phyloP scores from a whole-genome alignment of 1,140 invertebrate genomes.

The Sycophila sp. region DNA sequence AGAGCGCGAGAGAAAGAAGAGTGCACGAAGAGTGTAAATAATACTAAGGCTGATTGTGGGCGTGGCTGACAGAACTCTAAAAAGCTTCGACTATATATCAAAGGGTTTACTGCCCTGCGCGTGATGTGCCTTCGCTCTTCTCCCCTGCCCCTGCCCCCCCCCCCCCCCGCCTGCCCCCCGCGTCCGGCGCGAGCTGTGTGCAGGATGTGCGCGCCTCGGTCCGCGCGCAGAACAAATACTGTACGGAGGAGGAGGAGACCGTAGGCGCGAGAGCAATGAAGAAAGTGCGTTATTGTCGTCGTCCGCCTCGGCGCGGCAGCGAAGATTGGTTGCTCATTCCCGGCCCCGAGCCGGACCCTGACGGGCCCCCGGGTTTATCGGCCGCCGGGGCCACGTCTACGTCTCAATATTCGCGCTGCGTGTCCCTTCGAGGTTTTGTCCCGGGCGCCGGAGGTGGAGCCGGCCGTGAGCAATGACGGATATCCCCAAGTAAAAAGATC shows the following conservation, averaged over 20 bases:
- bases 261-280: background rate
- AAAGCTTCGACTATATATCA: constrained; percentile 68
- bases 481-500: too few relatives aligned
- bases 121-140: constrained; percentile 40
- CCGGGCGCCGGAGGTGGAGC: background rate
- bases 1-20: constrained; percentile 39
- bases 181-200: constrained; percentile 39
- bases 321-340: constrained; percentile 56
- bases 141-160: background rate
- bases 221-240: constrained; percentile 22
- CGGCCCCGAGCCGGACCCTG: background rate
- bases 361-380: constrained; percentile 52
- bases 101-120: constrained; percentile 65
- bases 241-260: background rate
- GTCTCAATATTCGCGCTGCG: constrained; percentile 56
- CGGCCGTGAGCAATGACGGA: background rate
- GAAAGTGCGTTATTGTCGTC: constrained; percentile 52
- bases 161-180: background rate
- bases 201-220: constrained; percentile 28
- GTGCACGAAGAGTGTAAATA: constrained; percentile 65
- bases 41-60: constrained; percentile 68
- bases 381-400: constrained; percentile 46
- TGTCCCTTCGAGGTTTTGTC: too few relatives aligned
- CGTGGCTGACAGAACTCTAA: constrained; percentile 68
- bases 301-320: constrained; percentile 25